Evolutionary conservation across 2,888 invertebrate genomes (phyloP).

Genomic region (Pristionchus maxplancki): DNA sequence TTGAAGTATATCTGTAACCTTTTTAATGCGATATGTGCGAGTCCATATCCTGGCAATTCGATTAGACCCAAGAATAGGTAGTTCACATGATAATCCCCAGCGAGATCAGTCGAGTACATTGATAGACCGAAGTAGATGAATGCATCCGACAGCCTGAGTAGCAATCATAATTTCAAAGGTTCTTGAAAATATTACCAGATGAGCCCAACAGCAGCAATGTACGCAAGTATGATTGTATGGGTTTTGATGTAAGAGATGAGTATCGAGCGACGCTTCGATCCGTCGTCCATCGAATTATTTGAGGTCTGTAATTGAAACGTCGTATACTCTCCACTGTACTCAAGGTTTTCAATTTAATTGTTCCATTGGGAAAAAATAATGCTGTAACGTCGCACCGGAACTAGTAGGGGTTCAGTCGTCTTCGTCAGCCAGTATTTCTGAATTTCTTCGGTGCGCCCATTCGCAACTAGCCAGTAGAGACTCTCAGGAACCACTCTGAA

Average conservation of each 20-base stretch:
- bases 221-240: background rate
- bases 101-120: conserved; percentile 68
- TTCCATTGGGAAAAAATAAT: no score
- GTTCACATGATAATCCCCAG: conserved; percentile 69
- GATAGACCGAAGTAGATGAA: conserved; percentile 75
- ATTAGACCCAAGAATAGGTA: conserved; percentile 70
- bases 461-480: background rate
- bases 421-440: background rate
- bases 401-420: background rate
- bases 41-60: conserved; percentile 68
- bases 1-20: background rate
- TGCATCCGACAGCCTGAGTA: conserved; percentile 63
- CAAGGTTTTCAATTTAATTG: no score
- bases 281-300: background rate
- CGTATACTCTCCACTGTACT: no score
- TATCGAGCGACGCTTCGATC: background rate
- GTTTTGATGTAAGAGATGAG: background rate
- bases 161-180: background rate
- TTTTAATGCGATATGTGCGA: conserved; percentile 1
- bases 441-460: background rate
- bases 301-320: background rate
- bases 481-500: conserved; percentile 49
- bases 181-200: background rate
- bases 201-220: background rate
- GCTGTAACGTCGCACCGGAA: background rate